A percentile compares a stretch with the other conserved stretches of the same genome.
phyloP scores from a whole-genome alignment of 53 echinoderm and acorn worm species.

The Apostichopus leukothele region DNA sequence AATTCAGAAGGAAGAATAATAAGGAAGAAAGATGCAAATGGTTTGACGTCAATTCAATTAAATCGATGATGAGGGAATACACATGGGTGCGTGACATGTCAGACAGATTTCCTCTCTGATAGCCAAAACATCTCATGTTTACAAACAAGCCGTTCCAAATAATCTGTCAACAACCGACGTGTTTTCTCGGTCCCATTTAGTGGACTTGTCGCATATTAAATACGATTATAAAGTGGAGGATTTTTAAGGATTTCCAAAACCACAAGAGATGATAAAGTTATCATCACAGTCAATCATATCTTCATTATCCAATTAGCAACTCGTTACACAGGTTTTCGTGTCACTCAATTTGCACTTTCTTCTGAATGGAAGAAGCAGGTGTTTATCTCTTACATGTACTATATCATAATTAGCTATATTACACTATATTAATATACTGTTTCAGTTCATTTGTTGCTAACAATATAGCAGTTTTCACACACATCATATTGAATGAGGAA shows the following conservation, averaged over 20 bases:
- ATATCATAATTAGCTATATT: no score
- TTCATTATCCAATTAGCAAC: not conserved
- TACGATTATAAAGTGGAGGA: not conserved
- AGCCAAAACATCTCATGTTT: constrained; percentile 14
- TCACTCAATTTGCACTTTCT: no score
- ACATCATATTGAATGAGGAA: no score
- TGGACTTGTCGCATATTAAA: not conserved
- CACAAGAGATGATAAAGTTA: constrained; percentile 6
- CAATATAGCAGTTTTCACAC: no score
- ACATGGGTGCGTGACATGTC: not conserved
- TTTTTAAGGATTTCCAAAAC: not conserved
- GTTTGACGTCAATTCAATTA: constrained; percentile 13
- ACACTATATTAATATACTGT: no score
- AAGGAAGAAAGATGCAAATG: not conserved
- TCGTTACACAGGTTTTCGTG: not conserved
- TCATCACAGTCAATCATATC: constrained; percentile 19
- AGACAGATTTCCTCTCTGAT: not conserved
- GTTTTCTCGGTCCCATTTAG: not conserved
- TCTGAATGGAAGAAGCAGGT: no score
- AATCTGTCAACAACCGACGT: not conserved
- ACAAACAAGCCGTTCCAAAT: not conserved
- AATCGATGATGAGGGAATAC: not conserved
- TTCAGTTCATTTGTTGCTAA: no score
- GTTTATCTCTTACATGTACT: no score
- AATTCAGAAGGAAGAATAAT: constrained; percentile 30